phyloP scores from a whole-genome alignment of 2,113 vertebrate species.

The Boulengeromyrus knoepffleri region DNA sequence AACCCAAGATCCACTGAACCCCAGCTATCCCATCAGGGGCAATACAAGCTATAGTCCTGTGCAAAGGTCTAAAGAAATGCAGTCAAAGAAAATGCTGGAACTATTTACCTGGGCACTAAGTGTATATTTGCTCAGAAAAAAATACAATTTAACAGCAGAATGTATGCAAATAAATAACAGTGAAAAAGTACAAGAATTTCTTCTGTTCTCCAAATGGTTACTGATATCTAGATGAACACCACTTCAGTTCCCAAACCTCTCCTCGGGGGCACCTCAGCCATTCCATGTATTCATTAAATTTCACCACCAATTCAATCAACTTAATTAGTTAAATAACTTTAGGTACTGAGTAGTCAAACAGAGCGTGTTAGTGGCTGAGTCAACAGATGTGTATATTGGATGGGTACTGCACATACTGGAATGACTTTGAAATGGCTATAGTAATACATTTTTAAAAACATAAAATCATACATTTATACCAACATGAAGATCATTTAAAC shows the following conservation, averaged over 20 bases:
- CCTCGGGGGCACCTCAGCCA: not conserved
- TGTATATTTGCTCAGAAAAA: not conserved
- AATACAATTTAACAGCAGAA: not conserved
- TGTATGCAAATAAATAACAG: not conserved
- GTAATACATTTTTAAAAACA: not conserved
- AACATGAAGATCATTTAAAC: not conserved
- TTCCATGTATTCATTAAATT: not conserved
- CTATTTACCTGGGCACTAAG: not conserved
- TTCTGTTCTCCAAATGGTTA: not conserved
- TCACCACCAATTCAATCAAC: not conserved
- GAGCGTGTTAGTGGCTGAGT: not conserved
- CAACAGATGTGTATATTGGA: not conserved
- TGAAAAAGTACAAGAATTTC: not conserved
- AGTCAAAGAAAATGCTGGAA: not conserved
- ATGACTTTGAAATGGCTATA: not conserved
- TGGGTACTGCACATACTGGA: not conserved
- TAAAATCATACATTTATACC: not conserved
- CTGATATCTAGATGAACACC: not conserved
- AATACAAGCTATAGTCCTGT: not conserved
- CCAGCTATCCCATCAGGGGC: not conserved
- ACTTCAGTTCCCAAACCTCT: not conserved
- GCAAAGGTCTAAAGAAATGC: not conserved
- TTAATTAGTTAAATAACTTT: not conserved
- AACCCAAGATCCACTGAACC: not conserved
- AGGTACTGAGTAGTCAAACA: not conserved